Percentiles rank a stretch among this genome's conserved stretches.
Conservation (phyloP, 2,113 vertebrate species). For the Cephalopholis sonnerati region DNA sequence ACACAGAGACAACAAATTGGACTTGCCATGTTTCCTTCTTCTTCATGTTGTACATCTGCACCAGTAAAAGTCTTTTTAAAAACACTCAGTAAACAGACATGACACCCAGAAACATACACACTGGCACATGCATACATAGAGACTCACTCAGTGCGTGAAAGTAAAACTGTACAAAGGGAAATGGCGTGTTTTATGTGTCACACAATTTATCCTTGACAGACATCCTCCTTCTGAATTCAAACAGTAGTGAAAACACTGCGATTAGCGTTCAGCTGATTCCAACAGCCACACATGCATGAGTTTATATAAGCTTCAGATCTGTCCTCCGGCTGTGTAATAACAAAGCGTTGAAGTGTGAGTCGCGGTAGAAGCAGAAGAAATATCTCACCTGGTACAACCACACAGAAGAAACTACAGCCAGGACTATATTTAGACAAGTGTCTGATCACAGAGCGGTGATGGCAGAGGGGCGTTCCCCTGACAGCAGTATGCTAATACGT, state of each 20-base stretch:
- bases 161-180: conserved; percentile 52
- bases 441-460: conserved; percentile 39
- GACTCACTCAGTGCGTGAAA: conserved; percentile 58
- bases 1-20: conserved; percentile 5
- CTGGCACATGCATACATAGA: conserved; percentile 79
- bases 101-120: conserved; percentile 65
- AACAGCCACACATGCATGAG: conserved; percentile 57
- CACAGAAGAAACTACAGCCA: conserved; percentile 35
- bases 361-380: conserved; percentile 12
- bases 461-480: background rate
- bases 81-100: conserved; percentile 53
- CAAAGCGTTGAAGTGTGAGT: conserved; percentile 17
- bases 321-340: conserved; percentile 12
- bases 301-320: conserved; percentile 29
- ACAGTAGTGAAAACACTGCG: conserved; percentile 23
- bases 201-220: conserved; percentile 8
- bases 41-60: conserved; percentile 64
- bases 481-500: conserved; percentile 9
- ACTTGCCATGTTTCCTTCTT: conserved; percentile 32
- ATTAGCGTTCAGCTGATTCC: conserved; percentile 39
- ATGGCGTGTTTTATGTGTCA: conserved; percentile 20
- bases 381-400: conserved; percentile 26
- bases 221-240: conserved; percentile 22
- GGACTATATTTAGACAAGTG: conserved; percentile 24
- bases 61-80: conserved; percentile 70